Conservation (phyloP, 2,113 vertebrate genomes). For the Apteryx owenii region DNA sequence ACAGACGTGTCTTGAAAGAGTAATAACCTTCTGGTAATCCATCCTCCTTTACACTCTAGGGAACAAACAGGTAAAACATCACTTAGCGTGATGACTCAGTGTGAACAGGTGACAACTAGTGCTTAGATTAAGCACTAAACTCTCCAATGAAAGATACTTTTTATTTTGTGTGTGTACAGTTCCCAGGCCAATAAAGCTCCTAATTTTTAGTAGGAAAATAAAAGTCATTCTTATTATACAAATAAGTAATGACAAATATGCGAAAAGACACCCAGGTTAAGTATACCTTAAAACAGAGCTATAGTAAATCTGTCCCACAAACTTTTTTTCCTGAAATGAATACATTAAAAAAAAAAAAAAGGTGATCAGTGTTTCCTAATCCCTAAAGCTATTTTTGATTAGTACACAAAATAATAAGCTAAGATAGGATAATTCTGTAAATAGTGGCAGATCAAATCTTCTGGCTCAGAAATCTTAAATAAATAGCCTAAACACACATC, state of each 20-base stretch:
- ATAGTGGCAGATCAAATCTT: neutral
- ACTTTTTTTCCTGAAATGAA: neutral
- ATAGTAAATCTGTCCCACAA: neutral
- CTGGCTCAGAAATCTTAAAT: neutral
- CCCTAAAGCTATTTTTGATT: neutral
- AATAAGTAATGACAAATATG: neutral
- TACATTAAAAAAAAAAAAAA: neutral
- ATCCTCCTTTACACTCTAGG: neutral
- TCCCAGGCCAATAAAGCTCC: neutral
- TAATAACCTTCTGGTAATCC: fast-evolving
- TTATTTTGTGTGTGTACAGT: neutral
- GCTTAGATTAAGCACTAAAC: neutral
- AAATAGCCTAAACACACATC: neutral
- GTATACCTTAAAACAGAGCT: neutral
- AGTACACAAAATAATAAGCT: neutral
- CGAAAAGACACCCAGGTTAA: neutral
- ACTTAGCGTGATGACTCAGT: neutral
- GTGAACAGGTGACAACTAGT: neutral
- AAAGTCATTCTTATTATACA: neutral
- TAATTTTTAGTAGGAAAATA: neutral
- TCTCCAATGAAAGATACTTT: neutral
- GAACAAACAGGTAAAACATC: neutral
- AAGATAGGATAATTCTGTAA: neutral
- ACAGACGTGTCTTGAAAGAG: neutral
- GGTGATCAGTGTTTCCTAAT: neutral